Evolutionary conservation across 2,888 invertebrate genomes (phyloP), one percentile per base, ranked within the genome.

Genomic region (Spicauda simplicius): DNA sequence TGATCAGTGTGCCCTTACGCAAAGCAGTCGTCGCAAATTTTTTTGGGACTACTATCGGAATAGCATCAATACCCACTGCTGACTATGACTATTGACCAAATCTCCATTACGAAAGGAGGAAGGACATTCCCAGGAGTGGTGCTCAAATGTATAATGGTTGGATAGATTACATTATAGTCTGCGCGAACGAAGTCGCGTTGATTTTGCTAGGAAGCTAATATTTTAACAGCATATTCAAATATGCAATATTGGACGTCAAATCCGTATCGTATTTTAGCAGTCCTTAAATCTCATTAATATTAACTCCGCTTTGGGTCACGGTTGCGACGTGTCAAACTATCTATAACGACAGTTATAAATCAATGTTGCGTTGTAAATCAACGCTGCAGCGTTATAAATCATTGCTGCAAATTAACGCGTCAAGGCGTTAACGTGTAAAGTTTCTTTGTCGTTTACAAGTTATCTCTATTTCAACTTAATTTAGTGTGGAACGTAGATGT

Each of bases 281-380:
- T 41, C 33, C 25, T 25, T 41, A 41, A 41, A 12, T 14, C 41
- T 41, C 41, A 41, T 41, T 41, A 41, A 41, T 41, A 41, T 41
- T 41, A 2, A 41, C 41, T 25, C 25, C 25, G 41, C 10, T 11
- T 41, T 41, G 4, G 41, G 41, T 41, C 41, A 41, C 41, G 41
- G 41, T 41, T 41, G 14, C 41, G 41, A 41, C 41, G 57, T n/a
- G n/a, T 57, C 41, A 41, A 19, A 16, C 57, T 57, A 41, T 57
- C 41, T 41, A 41, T 57, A 37, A 57, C 57, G 57, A 7, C 18
- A 37, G 37, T 18, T 16, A 37, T 56, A 56, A 56, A 56, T 56
- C 37, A 37, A 33, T 18, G 7, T 14, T 41, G 56, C 16, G 56
- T 56, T 33, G 18, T 56, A 37, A 56, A 37, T 19, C 20, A 33